Evolutionary conservation across 2,113 vertebrate genomes (phyloP).

Genomic region (Triplophysa tibetana): DNA sequence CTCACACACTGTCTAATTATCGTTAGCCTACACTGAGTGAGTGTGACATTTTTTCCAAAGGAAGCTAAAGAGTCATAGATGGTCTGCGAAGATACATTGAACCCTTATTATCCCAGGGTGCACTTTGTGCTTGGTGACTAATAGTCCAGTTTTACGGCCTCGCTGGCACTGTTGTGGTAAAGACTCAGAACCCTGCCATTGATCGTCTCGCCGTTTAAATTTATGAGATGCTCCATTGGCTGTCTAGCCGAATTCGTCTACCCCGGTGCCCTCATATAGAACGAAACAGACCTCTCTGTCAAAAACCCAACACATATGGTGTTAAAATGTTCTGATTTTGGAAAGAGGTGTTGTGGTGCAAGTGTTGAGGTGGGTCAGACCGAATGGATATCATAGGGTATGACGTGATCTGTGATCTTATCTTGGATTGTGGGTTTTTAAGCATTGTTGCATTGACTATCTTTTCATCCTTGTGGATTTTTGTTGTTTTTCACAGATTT

Average conservation of each 20-base stretch:
- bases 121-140: slow-evolving; percentile 36
- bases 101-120: neutral
- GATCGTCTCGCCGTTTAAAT: slow-evolving; percentile 40
- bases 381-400: neutral
- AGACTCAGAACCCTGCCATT: slow-evolving; percentile 29
- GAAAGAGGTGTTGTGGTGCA: neutral
- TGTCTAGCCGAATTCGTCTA: slow-evolving; percentile 29
- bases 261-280: slow-evolving; percentile 27
- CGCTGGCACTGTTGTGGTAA: slow-evolving; percentile 21
- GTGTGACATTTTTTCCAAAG: slow-evolving; percentile 18
- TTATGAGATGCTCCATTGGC: slow-evolving; percentile 31
- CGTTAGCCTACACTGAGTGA: slow-evolving; percentile 11
- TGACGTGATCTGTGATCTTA: neutral
- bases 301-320: neutral
- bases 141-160: slow-evolving; percentile 28
- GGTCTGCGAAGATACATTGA: slow-evolving; percentile 12
- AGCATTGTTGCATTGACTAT: neutral
- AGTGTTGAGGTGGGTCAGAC: neutral
- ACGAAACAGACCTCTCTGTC: neutral
- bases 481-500: slow-evolving; percentile 10
- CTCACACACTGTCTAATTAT: slow-evolving; percentile 31
- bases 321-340: slow-evolving; percentile 9
- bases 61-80: slow-evolving; percentile 15
- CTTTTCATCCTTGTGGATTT: neutral
- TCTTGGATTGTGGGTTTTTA: neutral